Evolutionary conservation across 2,113 vertebrate genomes (phyloP).

Genomic region (Leptobrachium leishanense): DNA sequence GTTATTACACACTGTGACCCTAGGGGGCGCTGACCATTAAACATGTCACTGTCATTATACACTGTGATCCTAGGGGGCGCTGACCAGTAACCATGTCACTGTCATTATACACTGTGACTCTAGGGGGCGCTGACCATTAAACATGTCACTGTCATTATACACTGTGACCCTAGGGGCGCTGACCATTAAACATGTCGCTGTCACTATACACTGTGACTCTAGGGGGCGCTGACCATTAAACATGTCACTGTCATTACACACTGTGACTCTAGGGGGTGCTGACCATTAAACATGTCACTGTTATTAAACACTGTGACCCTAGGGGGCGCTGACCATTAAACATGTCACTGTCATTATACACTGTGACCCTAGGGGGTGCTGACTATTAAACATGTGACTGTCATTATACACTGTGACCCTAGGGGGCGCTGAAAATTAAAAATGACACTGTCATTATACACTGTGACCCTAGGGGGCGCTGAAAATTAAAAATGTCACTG

Average conservation of each 20-base stretch:
- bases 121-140: not conserved
- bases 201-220: not conserved
- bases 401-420: too few species aligned
- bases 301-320: not conserved
- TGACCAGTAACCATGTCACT: too few species aligned
- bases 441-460: not conserved
- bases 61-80: too few species aligned
- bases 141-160: not conserved
- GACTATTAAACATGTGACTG: too few species aligned
- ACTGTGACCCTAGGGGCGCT: not conserved
- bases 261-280: not conserved
- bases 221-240: not conserved
- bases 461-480: not conserved
- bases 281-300: not conserved
- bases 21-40: too few species aligned
- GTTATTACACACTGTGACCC: not conserved
- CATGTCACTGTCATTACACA: not conserved
- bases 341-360: constrained; percentile 1
- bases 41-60: too few species aligned
- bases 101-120: too few species aligned
- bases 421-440: too few species aligned
- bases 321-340: not conserved
- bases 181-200: not conserved
- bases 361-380: not conserved
- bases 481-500: too few species aligned